Percentiles rank a stretch among this genome's conserved stretches.
These are phyloP conservation scores for Pachyuromys duprasi DNA, from an alignment of 2,797 vertebrate genomes.

Conservation along the genomic window DNA sequence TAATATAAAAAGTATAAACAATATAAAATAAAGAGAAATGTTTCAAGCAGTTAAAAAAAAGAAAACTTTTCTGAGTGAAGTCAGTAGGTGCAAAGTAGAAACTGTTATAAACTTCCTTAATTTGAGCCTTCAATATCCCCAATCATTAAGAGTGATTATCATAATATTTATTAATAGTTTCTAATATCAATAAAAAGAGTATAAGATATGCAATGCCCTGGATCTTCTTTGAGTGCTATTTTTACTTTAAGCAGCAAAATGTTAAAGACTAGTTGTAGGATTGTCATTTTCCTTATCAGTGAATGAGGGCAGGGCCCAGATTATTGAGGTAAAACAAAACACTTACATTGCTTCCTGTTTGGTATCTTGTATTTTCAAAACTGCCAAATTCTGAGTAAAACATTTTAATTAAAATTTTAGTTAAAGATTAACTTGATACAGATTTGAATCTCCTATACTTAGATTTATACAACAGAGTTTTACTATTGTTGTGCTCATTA, in stretches of 20 bases:
- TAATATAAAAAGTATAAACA: too few species aligned
- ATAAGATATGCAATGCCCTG: neutral
- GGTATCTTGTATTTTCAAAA: conserved; percentile 7
- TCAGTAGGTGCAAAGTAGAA: neutral
- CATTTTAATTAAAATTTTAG: conserved; percentile 46
- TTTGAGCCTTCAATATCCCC: neutral
- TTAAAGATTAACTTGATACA: conserved; percentile 60
- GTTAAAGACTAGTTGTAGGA: neutral
- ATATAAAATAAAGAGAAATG: too few species aligned
- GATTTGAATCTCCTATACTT: conserved; percentile 30
- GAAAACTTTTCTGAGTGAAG: neutral
- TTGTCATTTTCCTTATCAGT: neutral
- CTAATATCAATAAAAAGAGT: neutral
- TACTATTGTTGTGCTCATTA: conserved; percentile 43
- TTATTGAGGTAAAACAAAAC: neutral
- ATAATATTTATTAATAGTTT: neutral
- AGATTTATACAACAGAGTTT: conserved; percentile 52
- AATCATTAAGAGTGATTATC: neutral
- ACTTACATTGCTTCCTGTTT: neutral
- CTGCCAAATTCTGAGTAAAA: neutral
- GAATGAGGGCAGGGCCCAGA: neutral
- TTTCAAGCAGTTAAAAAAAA: neutral
- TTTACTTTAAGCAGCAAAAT: conserved; percentile 24
- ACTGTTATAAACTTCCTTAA: neutral
- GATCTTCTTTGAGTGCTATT: neutral